Conservation (phyloP, 2,888 invertebrate species). For the Meganola albula region DNA sequence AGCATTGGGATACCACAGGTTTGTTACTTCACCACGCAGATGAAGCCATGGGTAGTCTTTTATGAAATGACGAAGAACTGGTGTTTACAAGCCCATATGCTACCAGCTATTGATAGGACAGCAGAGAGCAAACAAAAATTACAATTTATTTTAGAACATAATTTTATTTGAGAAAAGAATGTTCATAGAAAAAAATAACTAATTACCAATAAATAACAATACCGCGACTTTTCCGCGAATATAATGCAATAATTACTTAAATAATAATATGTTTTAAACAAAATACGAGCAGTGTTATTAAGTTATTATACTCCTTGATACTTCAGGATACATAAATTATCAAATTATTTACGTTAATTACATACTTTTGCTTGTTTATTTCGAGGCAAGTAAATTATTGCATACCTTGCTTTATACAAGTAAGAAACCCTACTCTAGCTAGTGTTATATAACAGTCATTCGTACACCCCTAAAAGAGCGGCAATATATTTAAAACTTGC, state of each 20-base stretch:
- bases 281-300: conserved; percentile 25
- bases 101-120: no score
- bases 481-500: conserved; percentile 23
- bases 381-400: conserved; percentile 26
- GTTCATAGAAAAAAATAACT: conserved; percentile 59
- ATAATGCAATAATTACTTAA: conserved; percentile 32
- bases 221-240: conserved; percentile 41
- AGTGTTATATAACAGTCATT: conserved; percentile 27
- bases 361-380: no score
- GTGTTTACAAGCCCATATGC: no score
- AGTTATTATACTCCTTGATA: conserved; percentile 26
- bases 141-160: no score
- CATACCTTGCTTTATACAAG: conserved; percentile 24
- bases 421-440: conserved; percentile 29
- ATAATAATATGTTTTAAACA: conserved; percentile 22
- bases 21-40: no score
- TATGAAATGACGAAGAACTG: no score
- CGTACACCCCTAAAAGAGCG: conserved; percentile 25
- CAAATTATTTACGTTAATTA: no score
- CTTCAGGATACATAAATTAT: no score
- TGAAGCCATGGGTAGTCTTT: no score
- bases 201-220: conserved; percentile 71
- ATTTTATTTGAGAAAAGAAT: conserved; percentile 66
- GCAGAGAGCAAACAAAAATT: no score
- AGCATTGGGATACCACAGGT: no score